These are phyloP conservation scores for Corydoras sp. DNA, from an alignment of 2,113 vertebrate genomes.

Conservation along the genomic window DNA sequence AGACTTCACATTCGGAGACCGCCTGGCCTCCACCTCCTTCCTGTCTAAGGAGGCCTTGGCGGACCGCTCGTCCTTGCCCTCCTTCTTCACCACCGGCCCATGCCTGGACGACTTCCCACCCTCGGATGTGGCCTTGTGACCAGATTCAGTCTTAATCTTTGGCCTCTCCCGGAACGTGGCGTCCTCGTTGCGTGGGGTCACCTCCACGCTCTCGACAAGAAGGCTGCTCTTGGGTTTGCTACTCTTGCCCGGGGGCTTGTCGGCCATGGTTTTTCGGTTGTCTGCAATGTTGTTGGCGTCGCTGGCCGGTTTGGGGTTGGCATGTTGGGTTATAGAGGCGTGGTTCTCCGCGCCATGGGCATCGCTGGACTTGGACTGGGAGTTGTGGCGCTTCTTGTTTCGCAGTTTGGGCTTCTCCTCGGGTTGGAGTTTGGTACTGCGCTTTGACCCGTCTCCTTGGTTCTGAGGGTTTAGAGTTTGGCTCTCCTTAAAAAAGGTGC, in stretches of 20 bases:
- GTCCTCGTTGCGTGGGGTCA: slow-evolving; percentile 53
- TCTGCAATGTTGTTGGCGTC: not conserved
- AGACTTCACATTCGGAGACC: slow-evolving; percentile 45
- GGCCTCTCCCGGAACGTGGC: slow-evolving; percentile 66
- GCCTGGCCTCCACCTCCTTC: slow-evolving; percentile 47
- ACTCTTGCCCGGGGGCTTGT: slow-evolving; percentile 57
- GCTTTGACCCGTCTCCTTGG: slow-evolving; percentile 22
- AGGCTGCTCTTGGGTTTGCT: slow-evolving; percentile 50
- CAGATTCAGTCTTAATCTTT: slow-evolving; percentile 75
- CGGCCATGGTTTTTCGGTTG: slow-evolving; percentile 55
- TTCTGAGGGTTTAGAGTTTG: slow-evolving; percentile 55
- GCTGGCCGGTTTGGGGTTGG: slow-evolving; percentile 49
- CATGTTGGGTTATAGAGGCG: slow-evolving; percentile 46
- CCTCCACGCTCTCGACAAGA: slow-evolving; percentile 59
- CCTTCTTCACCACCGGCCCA: slow-evolving; percentile 53
- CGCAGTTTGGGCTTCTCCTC: slow-evolving; percentile 30
- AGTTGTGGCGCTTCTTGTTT: slow-evolving; percentile 26
- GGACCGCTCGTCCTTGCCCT: slow-evolving; percentile 42
- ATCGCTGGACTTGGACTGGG: slow-evolving; percentile 37
- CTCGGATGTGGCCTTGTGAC: slow-evolving; percentile 53
- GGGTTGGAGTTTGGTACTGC: slow-evolving; percentile 38
- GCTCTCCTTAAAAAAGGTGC: slow-evolving; percentile 53
- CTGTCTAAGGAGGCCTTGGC: slow-evolving; percentile 40
- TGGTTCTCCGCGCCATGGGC: slow-evolving; percentile 25
- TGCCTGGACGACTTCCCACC: slow-evolving; percentile 45